Base-by-base conservation (phyloP, 1,140 invertebrate species). In the Adoxophyes honmai region DNA sequence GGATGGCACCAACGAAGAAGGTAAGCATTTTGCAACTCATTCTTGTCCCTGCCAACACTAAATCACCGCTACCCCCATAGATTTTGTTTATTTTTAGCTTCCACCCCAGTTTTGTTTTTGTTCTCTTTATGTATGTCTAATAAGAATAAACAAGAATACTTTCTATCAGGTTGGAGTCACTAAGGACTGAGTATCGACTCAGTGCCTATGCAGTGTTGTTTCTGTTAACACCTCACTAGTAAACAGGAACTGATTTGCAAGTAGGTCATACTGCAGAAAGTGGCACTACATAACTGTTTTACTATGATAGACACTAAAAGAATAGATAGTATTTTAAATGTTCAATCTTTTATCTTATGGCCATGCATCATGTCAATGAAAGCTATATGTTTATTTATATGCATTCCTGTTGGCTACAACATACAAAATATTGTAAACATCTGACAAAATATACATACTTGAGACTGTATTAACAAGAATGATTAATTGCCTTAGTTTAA, bases 1-100 rank as follows among this genome's bases (percentile, higher is more conserved):
- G 64, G 63, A 78, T 66, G 70, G 60, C 57, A 68, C 72, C 34
- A 72, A 59, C 42, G 42, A 59, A 15, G 68, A 75, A 67, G 70
- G 75, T 74, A 61, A 70, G 60, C 65, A 65, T 66, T 48, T 48
- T 28, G 6, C 42, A 33, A 48, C 42, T 28, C 21, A 48, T 48
- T 48, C 42, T 28, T 28, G 2, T 6, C 21, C 21, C 6, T 28
- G n/a, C 11, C 21, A 14, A 21, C 16, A 28, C 10, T 8, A 48
- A 48, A 48, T 48, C 42, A n/a, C 18, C 18, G n/a, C 11, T 28
- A 7, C n/a, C 18, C 5, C 0, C 5, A 9, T 7, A 28, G 8
- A 48, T 21, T 48, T 48, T 11, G 7, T n/a, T 28, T 48, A 48
- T 48, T 48, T 44, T 48, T 7, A 18, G 16, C 18, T 13, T 18